Conservation (phyloP, 2,888 invertebrate genomes). For the Chrysolina oricalcia region DNA sequence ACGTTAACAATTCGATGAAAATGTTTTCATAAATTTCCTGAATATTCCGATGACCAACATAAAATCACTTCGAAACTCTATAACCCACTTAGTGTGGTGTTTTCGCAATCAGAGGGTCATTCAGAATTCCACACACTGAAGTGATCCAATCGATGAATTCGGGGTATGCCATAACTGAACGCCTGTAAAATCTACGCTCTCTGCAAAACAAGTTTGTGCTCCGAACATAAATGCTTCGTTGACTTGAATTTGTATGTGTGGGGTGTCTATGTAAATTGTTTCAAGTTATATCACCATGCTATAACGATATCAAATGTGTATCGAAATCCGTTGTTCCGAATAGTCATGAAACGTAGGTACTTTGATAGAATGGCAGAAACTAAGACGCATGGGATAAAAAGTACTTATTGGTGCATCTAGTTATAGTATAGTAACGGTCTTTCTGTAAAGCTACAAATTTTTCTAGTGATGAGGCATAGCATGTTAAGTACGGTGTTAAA, state of each 20-base stretch:
- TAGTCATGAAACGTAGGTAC: too few relatives aligned
- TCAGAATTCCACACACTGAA: not conserved
- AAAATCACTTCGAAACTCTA: not conserved
- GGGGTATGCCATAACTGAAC: not conserved
- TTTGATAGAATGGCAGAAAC: too few relatives aligned
- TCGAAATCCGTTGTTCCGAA: too few relatives aligned
- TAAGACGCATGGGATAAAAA: too few relatives aligned
- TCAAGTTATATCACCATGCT: too few relatives aligned
- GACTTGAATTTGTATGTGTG: not conserved
- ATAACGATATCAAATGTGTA: too few relatives aligned
- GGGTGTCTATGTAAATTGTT: too few relatives aligned
- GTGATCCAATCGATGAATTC: not conserved
- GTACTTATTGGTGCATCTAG: too few relatives aligned
- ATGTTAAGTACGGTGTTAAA: too few relatives aligned
- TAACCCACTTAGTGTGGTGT: not conserved
- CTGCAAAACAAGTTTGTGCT: not conserved
- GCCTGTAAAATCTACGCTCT: not conserved
- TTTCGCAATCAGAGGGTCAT: slow-evolving; percentile 4
- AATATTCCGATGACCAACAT: not conserved
- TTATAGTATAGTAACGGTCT: too few relatives aligned
- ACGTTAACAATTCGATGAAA: not conserved
- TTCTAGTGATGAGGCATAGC: too few relatives aligned
- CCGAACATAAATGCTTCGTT: not conserved
- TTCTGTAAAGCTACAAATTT: too few relatives aligned
- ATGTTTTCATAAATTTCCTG: not conserved